These are phyloP conservation scores for Thunnus maccoyii DNA, from an alignment of 2,113 vertebrate genomes.

Conservation along the genomic window DNA sequence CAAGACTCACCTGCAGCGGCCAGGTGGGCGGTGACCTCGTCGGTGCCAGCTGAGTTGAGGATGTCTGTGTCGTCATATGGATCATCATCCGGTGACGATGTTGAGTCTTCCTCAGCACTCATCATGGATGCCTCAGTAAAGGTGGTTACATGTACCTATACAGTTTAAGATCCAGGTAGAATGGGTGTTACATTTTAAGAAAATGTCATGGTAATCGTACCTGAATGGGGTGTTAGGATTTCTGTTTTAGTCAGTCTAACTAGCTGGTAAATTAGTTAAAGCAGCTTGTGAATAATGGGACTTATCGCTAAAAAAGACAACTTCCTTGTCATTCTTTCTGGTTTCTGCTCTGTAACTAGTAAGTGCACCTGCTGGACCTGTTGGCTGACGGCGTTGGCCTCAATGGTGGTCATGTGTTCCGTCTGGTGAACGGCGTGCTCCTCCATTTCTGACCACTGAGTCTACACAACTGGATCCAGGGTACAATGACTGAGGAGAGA, in stretches of 20 bases:
- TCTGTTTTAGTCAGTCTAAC: not conserved
- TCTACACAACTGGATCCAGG: slow-evolving; percentile 53
- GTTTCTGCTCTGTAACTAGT: too few relatives aligned
- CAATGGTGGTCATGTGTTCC: slow-evolving; percentile 97
- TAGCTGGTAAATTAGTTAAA: not conserved
- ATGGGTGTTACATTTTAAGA: not conserved
- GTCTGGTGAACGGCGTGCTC: slow-evolving; percentile 92
- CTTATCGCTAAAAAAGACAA: not conserved
- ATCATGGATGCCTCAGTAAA: slow-evolving; percentile 95
- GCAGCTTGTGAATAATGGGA: not conserved
- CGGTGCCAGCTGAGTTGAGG: slow-evolving; percentile 95
- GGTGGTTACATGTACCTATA: slow-evolving; percentile 94
- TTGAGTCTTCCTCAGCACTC: slow-evolving; percentile 96
- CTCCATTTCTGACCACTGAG: slow-evolving; percentile 89
- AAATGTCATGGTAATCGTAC: not conserved
- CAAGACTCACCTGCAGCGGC: slow-evolving; percentile 92
- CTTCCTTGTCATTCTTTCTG: not conserved
- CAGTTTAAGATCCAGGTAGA: not conserved
- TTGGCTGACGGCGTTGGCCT: slow-evolving; percentile 94
- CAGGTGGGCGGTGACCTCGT: slow-evolving; percentile 96
- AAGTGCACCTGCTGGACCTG: slow-evolving; percentile 91
- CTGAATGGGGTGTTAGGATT: not conserved
- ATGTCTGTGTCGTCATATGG: slow-evolving; percentile 98
- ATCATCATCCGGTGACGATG: slow-evolving; percentile 96
- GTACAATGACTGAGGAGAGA: slow-evolving; percentile 44